Percentiles rank a stretch among this genome's conserved stretches.
Conservation (phyloP, 2,113 vertebrate genomes). For the Gadus macrocephalus region DNA sequence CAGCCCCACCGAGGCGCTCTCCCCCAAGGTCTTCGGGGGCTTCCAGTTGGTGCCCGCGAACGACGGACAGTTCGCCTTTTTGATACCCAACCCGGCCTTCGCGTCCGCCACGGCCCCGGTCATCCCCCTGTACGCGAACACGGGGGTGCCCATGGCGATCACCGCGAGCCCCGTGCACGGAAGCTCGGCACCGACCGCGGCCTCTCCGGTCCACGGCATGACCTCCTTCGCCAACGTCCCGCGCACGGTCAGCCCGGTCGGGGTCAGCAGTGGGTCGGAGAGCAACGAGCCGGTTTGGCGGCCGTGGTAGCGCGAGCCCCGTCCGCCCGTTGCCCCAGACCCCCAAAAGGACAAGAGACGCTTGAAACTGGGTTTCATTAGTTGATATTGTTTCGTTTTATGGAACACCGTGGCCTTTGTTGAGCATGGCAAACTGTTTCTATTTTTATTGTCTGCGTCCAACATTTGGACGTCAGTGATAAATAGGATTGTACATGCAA, state of each 20-base stretch:
- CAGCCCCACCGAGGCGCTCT: conserved; percentile 72
- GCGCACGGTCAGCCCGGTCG: conserved; percentile 74
- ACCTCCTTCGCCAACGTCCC: conserved; percentile 79
- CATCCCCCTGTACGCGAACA: conserved; percentile 73
- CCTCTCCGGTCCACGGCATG: conserved; percentile 84
- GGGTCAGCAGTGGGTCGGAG: conserved; percentile 72
- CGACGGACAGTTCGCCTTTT: conserved; percentile 83
- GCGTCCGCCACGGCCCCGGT: conserved; percentile 66
- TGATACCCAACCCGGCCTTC: conserved; percentile 80
- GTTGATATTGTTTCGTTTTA: conserved; percentile 81
- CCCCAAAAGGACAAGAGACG: conserved; percentile 14
- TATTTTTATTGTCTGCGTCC: conserved; percentile 71
- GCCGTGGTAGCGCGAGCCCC: conserved; percentile 77
- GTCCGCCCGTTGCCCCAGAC: background rate
- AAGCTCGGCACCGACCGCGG: conserved; percentile 42
- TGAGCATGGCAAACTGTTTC: conserved; percentile 50
- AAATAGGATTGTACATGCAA: conserved; percentile 75
- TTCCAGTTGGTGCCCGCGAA: conserved; percentile 80
- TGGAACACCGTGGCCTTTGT: conserved; percentile 67
- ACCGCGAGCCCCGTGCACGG: conserved; percentile 64
- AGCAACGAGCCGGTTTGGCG: conserved; percentile 84
- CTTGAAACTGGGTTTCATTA: conserved; percentile 37
- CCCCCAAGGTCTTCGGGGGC: conserved; percentile 79
- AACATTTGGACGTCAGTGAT: conserved; percentile 79
- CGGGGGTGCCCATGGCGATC: conserved; percentile 71